Percentiles rank a stretch among this genome's conserved stretches.
Evolutionary conservation across 2,888 invertebrate genomes (phyloP).

Genomic region (Marasmarcha lunaedactyla): DNA sequence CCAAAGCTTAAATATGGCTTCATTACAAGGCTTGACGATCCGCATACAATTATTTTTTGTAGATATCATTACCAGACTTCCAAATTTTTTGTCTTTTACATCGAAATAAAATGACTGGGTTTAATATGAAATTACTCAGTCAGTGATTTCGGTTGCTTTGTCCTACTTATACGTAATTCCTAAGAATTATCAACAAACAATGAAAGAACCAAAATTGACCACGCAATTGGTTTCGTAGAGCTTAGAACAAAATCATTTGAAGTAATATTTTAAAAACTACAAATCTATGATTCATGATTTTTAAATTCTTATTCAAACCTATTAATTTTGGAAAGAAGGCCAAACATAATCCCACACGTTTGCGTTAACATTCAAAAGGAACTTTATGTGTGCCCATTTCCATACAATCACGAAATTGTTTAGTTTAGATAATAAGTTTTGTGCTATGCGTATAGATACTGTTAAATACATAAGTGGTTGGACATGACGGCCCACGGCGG

Average conservation of each 20-base stretch:
- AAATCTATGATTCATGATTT: too few species aligned
- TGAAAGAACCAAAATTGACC: slow-evolving; percentile 8
- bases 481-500: slow-evolving; percentile 65
- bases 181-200: slow-evolving; percentile 14
- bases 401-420: slow-evolving; percentile 56
- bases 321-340: too few species aligned
- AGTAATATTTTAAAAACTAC: too few species aligned
- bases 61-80: slow-evolving; percentile 60
- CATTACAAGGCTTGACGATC: slow-evolving; percentile 58
- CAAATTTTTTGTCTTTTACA: slow-evolving; percentile 32
- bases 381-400: slow-evolving; percentile 60
- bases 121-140: slow-evolving; percentile 55
- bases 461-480: slow-evolving; percentile 66
- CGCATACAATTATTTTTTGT: slow-evolving; percentile 62
- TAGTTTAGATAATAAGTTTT: slow-evolving; percentile 66
- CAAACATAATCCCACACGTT: too few species aligned
- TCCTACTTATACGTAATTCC: slow-evolving; percentile 16
- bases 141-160: slow-evolving; percentile 45
- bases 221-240: too few species aligned
- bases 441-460: slow-evolving; percentile 55
- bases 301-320: too few species aligned
- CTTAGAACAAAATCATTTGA: too few species aligned
- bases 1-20: slow-evolving; percentile 62
- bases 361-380: too few species aligned
- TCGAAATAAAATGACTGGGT: slow-evolving; percentile 52